phyloP scores from a whole-genome alignment of 1,140 invertebrate species.

The Caenorhabditis tropicalis region DNA sequence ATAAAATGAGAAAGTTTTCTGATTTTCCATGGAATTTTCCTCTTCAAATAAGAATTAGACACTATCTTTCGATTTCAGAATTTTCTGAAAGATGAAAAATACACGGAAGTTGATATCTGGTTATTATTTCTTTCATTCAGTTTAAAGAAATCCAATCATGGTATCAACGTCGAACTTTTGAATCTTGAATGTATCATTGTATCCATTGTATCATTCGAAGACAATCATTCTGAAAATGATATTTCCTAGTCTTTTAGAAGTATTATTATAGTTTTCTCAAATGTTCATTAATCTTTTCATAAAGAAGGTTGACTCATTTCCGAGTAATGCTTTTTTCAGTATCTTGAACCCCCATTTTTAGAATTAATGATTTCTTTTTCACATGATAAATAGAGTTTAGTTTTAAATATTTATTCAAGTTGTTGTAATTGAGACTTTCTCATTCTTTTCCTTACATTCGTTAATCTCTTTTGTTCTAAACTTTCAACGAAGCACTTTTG shows the following conservation, averaged over 20 bases:
- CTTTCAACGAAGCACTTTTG: neutral
- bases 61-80: neutral
- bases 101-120: no score
- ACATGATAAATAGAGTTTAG: neutral
- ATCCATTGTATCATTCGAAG: no score
- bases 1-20: no score
- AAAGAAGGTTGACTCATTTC: neutral
- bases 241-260: no score
- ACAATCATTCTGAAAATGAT: no score
- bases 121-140: no score
- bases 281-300: no score
- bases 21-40: neutral
- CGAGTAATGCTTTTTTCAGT: neutral
- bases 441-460: neutral
- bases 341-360: neutral
- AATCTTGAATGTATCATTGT: no score
- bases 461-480: constrained; percentile 15
- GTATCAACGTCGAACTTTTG: no score
- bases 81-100: no score
- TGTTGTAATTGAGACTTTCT: neutral
- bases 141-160: no score
- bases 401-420: neutral
- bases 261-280: no score
- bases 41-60: neutral
- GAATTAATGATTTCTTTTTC: neutral